Conservation (phyloP, 2,113 vertebrate species). For the Rhadina sibilatrix region DNA sequence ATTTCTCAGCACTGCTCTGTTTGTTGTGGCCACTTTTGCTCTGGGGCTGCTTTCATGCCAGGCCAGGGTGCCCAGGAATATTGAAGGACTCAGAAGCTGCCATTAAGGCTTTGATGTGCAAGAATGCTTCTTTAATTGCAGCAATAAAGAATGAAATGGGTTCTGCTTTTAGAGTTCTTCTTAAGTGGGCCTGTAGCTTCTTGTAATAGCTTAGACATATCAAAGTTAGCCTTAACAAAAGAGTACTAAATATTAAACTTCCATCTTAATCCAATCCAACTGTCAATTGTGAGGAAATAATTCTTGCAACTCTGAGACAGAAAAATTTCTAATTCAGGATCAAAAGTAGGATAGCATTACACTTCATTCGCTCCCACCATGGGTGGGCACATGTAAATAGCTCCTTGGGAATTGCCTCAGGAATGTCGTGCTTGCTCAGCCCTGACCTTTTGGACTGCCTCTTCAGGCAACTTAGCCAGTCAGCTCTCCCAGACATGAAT, state of each 20-base stretch:
- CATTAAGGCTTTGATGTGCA: not conserved
- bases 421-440: not conserved
- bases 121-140: not conserved
- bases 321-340: not conserved
- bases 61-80: not conserved
- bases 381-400: not conserved
- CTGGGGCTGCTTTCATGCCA: not conserved
- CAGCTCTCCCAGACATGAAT: not conserved
- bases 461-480: not conserved
- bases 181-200: not conserved
- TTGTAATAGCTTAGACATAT: not conserved
- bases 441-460: not conserved
- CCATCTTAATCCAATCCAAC: not conserved
- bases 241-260: not conserved
- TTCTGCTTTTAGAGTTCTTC: not conserved
- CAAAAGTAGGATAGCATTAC: not conserved
- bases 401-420: not conserved
- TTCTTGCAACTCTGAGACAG: not conserved
- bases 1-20: not conserved
- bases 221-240: not conserved
- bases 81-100: not conserved
- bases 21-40: not conserved
- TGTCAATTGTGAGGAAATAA: not conserved
- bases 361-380: not conserved
- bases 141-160: not conserved